phyloP scores from a whole-genome alignment of 2,113 vertebrate genomes.

The Dasyprocta punctata region DNA sequence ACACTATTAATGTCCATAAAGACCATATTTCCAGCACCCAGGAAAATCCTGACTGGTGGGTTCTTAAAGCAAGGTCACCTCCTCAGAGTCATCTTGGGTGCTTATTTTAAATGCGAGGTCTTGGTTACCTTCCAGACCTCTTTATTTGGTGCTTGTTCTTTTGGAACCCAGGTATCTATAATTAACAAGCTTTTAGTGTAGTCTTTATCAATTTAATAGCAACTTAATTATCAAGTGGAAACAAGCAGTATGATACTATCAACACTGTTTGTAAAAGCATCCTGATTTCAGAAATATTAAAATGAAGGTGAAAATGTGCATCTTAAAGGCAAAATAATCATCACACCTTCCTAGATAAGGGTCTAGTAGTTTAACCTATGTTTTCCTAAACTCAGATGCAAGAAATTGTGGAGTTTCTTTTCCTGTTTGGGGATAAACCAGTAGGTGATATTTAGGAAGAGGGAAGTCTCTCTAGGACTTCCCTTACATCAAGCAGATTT shows the following conservation, averaged over 20 bases:
- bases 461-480: neutral
- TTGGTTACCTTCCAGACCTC: neutral
- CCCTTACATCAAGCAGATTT: neutral
- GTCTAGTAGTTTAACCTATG: neutral
- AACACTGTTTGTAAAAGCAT: neutral
- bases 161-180: neutral
- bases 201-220: conserved; percentile 7
- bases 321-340: conserved; percentile 12
- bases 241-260: neutral
- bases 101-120: conserved; percentile 2
- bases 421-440: neutral
- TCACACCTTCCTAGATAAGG: neutral
- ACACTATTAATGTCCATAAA: neutral
- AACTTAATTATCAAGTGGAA: neutral
- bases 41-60: neutral
- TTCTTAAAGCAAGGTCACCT: neutral
- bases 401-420: neutral
- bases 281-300: neutral
- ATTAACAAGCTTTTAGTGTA: neutral
- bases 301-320: neutral
- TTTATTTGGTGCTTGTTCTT: neutral
- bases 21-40: neutral
- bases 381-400: neutral
- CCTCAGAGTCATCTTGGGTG: neutral
- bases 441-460: neutral